Conservation (phyloP, 2,797 vertebrate species). For the Synaphobranchus kaupii region DNA sequence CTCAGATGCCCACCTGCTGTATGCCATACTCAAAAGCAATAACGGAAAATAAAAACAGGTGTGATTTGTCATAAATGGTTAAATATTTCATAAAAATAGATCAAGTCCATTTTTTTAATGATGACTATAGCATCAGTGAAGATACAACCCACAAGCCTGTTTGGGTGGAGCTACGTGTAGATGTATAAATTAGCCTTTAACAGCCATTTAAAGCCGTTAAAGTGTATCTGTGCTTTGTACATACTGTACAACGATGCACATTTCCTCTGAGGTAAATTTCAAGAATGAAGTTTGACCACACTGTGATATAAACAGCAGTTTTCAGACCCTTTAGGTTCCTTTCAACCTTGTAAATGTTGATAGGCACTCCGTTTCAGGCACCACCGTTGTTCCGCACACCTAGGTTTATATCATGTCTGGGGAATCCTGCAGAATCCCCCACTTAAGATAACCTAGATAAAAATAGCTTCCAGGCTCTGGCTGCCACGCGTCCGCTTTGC, state of each 20-base stretch:
- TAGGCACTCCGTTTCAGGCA: background rate
- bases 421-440: constrained; percentile 18
- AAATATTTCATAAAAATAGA: background rate
- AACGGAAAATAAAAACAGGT: background rate
- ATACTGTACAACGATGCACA: background rate
- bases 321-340: background rate
- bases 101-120: no score
- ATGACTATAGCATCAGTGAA: background rate
- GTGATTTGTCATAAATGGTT: constrained; percentile 4
- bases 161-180: background rate
- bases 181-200: background rate
- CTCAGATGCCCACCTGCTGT: constrained; percentile 4
- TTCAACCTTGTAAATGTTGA: constrained; percentile 9
- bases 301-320: background rate
- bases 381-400: background rate
- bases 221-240: background rate
- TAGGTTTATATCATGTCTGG: constrained; percentile 2
- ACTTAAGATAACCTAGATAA: constrained; percentile 14
- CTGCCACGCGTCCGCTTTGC: background rate
- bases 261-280: background rate
- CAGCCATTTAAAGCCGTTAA: background rate
- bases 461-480: background rate
- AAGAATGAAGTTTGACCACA: background rate
- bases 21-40: background rate
- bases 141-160: background rate